Percentiles rank a stretch among this genome's conserved stretches.
Conservation (phyloP, 2,888 invertebrate species). For the Euplagia quadripunctaria region DNA sequence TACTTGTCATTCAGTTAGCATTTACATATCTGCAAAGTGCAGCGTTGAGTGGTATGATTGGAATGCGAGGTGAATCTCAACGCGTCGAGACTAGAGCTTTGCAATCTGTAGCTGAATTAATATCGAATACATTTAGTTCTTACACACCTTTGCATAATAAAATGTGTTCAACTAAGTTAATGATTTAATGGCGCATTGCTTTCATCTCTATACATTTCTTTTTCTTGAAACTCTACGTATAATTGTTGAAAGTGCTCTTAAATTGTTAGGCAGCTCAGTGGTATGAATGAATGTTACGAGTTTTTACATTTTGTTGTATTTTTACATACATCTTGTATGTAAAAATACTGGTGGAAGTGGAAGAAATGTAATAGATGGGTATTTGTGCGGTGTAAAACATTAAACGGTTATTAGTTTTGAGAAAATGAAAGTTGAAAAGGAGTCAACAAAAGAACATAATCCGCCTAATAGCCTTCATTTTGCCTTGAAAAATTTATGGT, state of each 20-base stretch:
- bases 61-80: constrained; percentile 13
- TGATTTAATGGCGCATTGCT: background rate
- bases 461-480: too few species aligned
- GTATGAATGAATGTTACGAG: background rate
- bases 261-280: background rate
- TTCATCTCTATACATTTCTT: background rate
- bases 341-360: background rate
- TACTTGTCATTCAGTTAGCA: constrained; percentile 11
- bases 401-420: background rate
- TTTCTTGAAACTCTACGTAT: background rate
- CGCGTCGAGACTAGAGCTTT: background rate
- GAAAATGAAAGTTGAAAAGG: too few species aligned
- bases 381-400: background rate
- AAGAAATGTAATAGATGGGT: background rate
- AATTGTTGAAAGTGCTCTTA: background rate
- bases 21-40: constrained; percentile 21
- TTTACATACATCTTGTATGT: background rate
- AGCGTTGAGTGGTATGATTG: constrained; percentile 7
- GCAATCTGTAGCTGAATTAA: constrained; percentile 4
- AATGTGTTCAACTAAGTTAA: background rate
- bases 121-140: background rate
- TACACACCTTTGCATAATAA: background rate
- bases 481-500: too few species aligned
- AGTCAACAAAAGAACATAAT: too few species aligned
- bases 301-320: background rate